These are phyloP conservation scores for Canis aureus DNA, from an alignment of 2,113 vertebrate genomes.

Conservation along the genomic window DNA sequence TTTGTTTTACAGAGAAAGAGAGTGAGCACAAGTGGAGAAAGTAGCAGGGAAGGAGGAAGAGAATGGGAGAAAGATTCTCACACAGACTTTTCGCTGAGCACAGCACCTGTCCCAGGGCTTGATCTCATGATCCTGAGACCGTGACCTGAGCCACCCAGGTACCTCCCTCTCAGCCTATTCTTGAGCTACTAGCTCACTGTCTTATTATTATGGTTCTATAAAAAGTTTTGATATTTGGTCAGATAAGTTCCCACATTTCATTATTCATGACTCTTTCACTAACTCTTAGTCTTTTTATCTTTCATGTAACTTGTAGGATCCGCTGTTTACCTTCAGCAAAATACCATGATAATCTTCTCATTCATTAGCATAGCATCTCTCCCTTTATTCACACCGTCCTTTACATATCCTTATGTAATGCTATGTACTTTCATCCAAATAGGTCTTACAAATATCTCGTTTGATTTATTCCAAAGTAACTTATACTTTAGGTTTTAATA, in stretches of 20 bases:
- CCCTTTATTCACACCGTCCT: background rate
- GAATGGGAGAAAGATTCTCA: background rate
- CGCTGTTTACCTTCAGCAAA: background rate
- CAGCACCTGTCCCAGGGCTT: background rate
- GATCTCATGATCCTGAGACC: background rate
- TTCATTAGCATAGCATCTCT: background rate
- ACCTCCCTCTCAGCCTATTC: background rate
- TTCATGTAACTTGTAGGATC: background rate
- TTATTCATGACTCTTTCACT: background rate
- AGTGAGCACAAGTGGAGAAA: background rate
- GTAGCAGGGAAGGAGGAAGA: background rate
- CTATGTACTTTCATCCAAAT: background rate
- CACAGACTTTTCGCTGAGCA: background rate
- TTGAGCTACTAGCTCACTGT: background rate
- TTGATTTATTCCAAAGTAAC: background rate
- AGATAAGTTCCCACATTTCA: background rate
- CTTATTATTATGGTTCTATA: background rate
- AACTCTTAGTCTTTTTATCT: background rate
- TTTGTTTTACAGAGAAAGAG: background rate
- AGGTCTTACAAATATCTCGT: background rate
- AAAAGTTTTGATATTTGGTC: background rate
- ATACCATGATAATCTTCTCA: background rate
- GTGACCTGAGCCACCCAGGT: background rate
- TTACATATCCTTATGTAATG: background rate
- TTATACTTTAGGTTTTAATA: conserved; percentile 1